Conservation (phyloP, 37 sponge, comb jelly and placozoan species). For the Bolinopsis microptera region DNA sequence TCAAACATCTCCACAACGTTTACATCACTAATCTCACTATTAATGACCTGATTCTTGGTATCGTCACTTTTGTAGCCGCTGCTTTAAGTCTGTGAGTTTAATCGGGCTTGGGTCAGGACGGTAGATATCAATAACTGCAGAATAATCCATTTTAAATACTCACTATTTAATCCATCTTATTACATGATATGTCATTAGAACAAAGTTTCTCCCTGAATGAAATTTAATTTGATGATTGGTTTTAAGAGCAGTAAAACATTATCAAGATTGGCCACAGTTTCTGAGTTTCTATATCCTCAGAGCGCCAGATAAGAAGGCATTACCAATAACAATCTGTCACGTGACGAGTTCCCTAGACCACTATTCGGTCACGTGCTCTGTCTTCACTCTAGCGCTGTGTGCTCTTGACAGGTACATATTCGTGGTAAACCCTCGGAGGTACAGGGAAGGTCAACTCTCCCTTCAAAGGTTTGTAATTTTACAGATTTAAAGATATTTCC, state of each 20-base stretch:
- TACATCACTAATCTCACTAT: constrained; percentile 17
- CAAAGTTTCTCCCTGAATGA: too few species aligned
- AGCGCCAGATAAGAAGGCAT: background rate
- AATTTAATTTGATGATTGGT: too few species aligned
- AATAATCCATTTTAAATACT: too few species aligned
- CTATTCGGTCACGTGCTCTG: constrained; percentile 8
- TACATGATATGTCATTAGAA: too few species aligned
- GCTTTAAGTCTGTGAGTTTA: background rate
- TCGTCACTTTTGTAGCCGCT: background rate
- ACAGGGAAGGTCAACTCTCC: background rate
- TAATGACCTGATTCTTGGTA: background rate
- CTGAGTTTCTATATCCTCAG: background rate
- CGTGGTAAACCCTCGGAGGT: background rate
- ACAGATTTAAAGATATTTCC: too few species aligned
- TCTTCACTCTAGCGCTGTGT: background rate
- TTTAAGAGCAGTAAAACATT: too few species aligned
- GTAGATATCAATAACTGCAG: too few species aligned
- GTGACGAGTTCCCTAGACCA: constrained; percentile 10
- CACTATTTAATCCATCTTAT: too few species aligned
- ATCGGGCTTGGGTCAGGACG: too few species aligned
- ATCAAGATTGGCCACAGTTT: too few species aligned
- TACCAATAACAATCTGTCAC: background rate
- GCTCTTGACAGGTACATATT: background rate
- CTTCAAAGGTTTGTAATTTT: background rate
- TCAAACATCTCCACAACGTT: constrained; percentile 24